Evolutionary conservation across 2,888 invertebrate species (phyloP), one percentile per base, ranked within the genome.

Genomic region (Disparrhopalites patrizii): DNA sequence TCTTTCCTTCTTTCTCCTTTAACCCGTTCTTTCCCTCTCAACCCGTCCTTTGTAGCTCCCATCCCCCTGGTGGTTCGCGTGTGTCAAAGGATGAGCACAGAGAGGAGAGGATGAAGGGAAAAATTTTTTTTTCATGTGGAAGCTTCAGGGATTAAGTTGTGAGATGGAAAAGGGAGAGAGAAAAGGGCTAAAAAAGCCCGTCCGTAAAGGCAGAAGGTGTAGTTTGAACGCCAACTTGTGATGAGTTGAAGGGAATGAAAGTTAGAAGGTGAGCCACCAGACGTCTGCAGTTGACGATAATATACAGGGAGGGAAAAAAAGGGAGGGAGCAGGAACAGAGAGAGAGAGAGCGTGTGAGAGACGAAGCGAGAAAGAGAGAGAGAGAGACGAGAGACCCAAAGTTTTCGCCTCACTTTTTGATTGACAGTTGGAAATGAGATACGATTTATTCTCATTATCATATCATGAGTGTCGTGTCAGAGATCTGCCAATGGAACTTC

Each of bases 361-460:
- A 13, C 13, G 50, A 50, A 50, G 50, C 13, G 18, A 8, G 50
- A 20, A 8, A 18, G 50, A 50, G 50, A 50, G 50, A 8, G 50
- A 18, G n/a, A 50, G 50, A 50, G n/a, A n/a, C n/a, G n/a, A n/a
- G 20, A 13, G 51, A 47, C 50, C 50, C 33, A 20, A 30, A 58
- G 23, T 52, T 54, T 54, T 33, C 38, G 33, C 51, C 50, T 50
- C 60, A 61, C 47, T 36, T 66, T 71, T 73, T 74, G 74, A 74
- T 74, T 74, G 74, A 74, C 74, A 74, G 71, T 61, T 73, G 72
- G 69, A 73, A 73, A 74, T 74, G 71, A 74, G 72, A 68, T 72
- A 68, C 70, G 72, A 73, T 73, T 72, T 73, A 73, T 73, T 74
- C 74, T 74, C 74, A 74, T 74, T 74, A 74, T 73, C 70, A 73